Conservation (phyloP, 2,888 invertebrate genomes). For the Ectemnius lituratus region DNA sequence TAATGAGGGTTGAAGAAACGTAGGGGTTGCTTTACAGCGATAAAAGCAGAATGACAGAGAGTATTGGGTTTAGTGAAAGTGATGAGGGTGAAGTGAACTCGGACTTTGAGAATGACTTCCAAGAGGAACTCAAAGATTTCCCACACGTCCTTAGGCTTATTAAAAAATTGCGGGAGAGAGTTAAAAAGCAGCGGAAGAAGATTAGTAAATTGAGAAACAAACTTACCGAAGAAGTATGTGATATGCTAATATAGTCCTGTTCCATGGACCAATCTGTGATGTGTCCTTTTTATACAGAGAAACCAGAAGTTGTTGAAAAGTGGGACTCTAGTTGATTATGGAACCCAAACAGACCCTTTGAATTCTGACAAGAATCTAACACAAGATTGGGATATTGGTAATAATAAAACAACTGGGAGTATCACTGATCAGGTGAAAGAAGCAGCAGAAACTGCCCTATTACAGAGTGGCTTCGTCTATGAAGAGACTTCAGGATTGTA, state of each 20-base stretch:
- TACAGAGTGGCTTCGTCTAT: conserved; percentile 89
- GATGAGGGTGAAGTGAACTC: conserved; percentile 60
- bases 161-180: conserved; percentile 80
- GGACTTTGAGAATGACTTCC: conserved; percentile 51
- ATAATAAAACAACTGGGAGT: conserved; percentile 69
- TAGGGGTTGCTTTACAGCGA: too few species aligned
- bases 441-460: conserved; percentile 85
- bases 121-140: conserved; percentile 79
- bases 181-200: conserved; percentile 81
- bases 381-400: conserved; percentile 60
- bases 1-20: too few species aligned
- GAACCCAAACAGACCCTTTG: conserved; percentile 65
- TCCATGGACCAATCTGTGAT: neutral
- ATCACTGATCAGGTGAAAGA: conserved; percentile 88
- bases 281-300: conserved; percentile 46
- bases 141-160: conserved; percentile 82
- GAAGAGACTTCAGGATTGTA: conserved; percentile 92
- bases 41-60: conserved; percentile 46
- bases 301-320: conserved; percentile 61
- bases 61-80: conserved; percentile 53
- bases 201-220: conserved; percentile 81
- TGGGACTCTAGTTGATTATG: conserved; percentile 64
- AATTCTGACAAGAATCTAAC: conserved; percentile 55
- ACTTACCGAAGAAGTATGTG: conserved; percentile 69
- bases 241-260: neutral